Evolutionary conservation across 92 coral and sea anemone species (phyloP), one percentile per base, ranked within the genome.

Genomic region (Scolanthus callimorphus): DNA sequence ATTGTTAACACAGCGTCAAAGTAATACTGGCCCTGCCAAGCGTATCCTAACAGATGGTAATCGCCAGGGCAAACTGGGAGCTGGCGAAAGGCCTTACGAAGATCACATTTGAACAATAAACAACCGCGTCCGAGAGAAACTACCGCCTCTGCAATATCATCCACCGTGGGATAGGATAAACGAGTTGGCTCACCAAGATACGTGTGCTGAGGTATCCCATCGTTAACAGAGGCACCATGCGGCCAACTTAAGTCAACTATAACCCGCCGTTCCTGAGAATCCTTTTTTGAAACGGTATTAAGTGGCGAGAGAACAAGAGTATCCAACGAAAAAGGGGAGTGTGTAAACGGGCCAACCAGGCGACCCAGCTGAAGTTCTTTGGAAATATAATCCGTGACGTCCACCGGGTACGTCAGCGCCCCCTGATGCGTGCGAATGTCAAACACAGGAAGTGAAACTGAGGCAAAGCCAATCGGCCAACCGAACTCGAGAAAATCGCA

Each of bases 181-280:
- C 41, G 13, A 44, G 41, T 37, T 6, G 70, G 77, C 47, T 67
- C 77, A 9, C 64, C 83, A 2, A 49, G 57, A 46, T n/a, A 68
- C 1, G 64, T 26, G 30, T 28, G 49, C 11, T 38, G 21, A 2
- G 69, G 62, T 37, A 76, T 67, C 3, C 82, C 75, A 21, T 49
- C 82, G 27, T 66, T 75, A 3, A 76, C 76, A 6, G 82, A 76
- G 28, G 60, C 15, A 22, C 62, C 62, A 25, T 17, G 52, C 15
- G 76, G 69, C 55, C 69, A 76, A 46, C 82, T 76, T 25, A 76
- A 51, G n/a, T n/a, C n/a, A 10, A 76, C 39, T 22, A 76, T 67
- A 31, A 67, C 60, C 2, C 76, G 57, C 1, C 69, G 54, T 28
- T 67, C 75, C 0, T 20, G 34, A 15, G 68, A 43, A 29, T 63